A percentile compares a stretch with the other conserved stretches of the same genome.
Evolutionary conservation across 2,797 vertebrate genomes (phyloP).

Genomic region (Moxostoma hubbsi): DNA sequence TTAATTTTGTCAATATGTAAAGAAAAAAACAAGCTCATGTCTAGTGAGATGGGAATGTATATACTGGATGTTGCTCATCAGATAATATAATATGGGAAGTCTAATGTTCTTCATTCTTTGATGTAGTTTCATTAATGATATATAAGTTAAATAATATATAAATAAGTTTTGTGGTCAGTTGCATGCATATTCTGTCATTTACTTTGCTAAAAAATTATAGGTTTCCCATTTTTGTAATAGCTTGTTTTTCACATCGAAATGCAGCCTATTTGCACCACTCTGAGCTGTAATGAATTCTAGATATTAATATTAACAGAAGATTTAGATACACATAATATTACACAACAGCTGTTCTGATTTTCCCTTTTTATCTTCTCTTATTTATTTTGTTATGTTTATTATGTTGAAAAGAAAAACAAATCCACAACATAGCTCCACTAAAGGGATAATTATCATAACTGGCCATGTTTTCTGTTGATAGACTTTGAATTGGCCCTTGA

Average conservation of each 20-base stretch:
- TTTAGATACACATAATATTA: neutral
- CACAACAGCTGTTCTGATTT: neutral
- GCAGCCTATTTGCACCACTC: neutral
- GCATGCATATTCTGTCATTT: neutral
- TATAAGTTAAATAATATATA: neutral
- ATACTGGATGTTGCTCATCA: neutral
- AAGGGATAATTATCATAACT: slow-evolving; percentile 10
- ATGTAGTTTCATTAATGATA: neutral
- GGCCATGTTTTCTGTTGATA: slow-evolving; percentile 49
- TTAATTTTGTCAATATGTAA: too few relatives aligned
- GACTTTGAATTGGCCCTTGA: slow-evolving; percentile 58
- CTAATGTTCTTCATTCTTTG: neutral
- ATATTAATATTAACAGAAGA: neutral
- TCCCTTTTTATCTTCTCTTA: neutral
- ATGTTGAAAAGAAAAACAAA: slow-evolving; percentile 13
- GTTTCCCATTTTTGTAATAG: neutral
- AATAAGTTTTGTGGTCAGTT: neutral
- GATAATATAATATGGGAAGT: too few relatives aligned
- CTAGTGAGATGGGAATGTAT: neutral
- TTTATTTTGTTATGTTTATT: neutral
- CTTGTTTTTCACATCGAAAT: neutral
- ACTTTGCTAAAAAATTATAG: neutral
- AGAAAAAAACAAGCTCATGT: too few relatives aligned
- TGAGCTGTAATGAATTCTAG: neutral
- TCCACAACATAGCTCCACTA: neutral